Percentiles rank a stretch among this genome's conserved stretches.
Evolutionary conservation across 2,113 vertebrate genomes (phyloP).

Genomic region (Tringa solitaria): DNA sequence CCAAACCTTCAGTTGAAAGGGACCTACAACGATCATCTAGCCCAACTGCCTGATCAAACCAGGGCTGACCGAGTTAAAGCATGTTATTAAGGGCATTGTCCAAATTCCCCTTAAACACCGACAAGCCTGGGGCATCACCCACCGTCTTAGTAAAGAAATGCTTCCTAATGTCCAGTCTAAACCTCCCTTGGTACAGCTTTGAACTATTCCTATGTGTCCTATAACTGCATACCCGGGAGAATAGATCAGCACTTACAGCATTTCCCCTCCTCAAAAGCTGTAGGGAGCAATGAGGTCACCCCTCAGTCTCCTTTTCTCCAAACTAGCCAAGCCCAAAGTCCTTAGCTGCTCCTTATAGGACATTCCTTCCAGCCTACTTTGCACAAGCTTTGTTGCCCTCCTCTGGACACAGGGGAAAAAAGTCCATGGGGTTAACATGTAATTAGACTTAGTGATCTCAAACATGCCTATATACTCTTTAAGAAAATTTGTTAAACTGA

Average conservation of each 20-base stretch:
- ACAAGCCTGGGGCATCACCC: accelerated
- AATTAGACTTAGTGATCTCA: not conserved
- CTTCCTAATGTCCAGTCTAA: not conserved
- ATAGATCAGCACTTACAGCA: not conserved
- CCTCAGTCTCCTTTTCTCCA: not conserved
- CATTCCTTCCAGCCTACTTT: not conserved
- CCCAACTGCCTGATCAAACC: not conserved
- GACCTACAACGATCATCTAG: not conserved
- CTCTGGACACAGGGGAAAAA: not conserved
- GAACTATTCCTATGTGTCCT: accelerated
- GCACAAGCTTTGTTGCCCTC: not conserved
- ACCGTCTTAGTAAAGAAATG: not conserved
- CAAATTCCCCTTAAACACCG: not conserved
- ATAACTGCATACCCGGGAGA: not conserved
- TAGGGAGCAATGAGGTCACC: not conserved
- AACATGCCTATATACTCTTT: not conserved
- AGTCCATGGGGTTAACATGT: not conserved
- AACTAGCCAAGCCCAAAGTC: not conserved
- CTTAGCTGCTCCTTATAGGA: not conserved
- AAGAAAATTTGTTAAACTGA: not conserved
- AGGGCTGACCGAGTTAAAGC: not conserved
- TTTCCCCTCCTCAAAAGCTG: not conserved
- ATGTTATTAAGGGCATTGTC: not conserved
- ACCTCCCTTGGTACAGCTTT: not conserved
- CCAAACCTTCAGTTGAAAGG: not conserved